A percentile compares a stretch with the other conserved stretches of the same genome.
Conservation (phyloP, 64 coral and sea anemone species). For the Cladopsammia gracilis region DNA sequence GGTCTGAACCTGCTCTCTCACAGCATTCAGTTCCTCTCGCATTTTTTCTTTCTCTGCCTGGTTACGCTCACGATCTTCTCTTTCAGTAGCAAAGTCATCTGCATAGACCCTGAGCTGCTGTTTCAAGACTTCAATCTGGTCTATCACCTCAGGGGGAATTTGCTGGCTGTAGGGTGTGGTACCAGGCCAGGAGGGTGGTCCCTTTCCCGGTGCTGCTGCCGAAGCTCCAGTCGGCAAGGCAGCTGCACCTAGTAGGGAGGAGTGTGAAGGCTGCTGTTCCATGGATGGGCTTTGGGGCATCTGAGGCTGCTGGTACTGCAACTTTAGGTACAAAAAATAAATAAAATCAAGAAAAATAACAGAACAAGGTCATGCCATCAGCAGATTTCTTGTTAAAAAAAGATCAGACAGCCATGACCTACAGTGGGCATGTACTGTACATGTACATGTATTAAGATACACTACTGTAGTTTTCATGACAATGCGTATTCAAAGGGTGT, state of each 20-base stretch:
- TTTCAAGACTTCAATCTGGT: constrained; percentile 96
- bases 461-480: too few relatives aligned
- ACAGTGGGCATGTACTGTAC: too few relatives aligned
- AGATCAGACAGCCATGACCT: too few relatives aligned
- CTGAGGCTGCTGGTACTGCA: background rate
- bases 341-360: background rate
- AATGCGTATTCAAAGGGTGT: too few relatives aligned
- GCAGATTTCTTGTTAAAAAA: too few relatives aligned
- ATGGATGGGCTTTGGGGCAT: background rate
- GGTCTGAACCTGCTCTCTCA: constrained; percentile 68
- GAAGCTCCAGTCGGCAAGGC: background rate
- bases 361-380: too few relatives aligned
- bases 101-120: constrained; percentile 91
- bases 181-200: background rate
- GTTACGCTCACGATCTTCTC: constrained; percentile 87
- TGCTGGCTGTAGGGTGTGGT: background rate
- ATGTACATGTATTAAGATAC: too few relatives aligned
- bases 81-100: constrained; percentile 89
- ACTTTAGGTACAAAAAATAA: background rate
- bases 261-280: background rate
- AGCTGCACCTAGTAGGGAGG: background rate
- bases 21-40: constrained; percentile 68
- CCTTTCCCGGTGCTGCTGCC: background rate
- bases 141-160: constrained; percentile 61
- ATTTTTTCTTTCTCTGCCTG: constrained; percentile 88